phyloP scores from a whole-genome alignment of 1,140 invertebrate genomes.

The Argopecten irradians region DNA sequence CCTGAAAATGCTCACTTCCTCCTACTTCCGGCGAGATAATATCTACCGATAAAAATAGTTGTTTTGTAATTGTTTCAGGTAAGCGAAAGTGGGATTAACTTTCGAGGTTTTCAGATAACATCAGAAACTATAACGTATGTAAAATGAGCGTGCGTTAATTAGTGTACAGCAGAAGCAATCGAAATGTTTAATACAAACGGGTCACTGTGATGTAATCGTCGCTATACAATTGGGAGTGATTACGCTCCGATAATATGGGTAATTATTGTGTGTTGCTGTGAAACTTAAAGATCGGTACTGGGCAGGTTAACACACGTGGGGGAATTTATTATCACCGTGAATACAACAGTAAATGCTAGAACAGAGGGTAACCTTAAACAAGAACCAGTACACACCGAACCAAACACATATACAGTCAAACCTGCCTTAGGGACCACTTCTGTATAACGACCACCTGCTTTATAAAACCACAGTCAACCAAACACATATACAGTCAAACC shows the following conservation, averaged over 20 bases:
- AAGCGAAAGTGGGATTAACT: neutral
- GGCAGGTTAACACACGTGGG: neutral
- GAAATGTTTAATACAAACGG: neutral
- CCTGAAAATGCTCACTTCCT: neutral
- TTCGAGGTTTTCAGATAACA: neutral
- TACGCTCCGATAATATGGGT: neutral
- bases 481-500: too few relatives aligned
- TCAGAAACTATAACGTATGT: neutral
- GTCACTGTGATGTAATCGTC: neutral
- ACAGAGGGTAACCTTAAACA: too few relatives aligned
- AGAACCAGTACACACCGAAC: too few relatives aligned
- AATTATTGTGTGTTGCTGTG: too few relatives aligned
- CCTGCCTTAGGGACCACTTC: too few relatives aligned
- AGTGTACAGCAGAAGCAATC: neutral
- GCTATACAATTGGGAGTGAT: neutral
- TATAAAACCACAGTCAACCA: too few relatives aligned
- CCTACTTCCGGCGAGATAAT: neutral
- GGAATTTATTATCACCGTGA: too few relatives aligned
- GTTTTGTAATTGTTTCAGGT: neutral
- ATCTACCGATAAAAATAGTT: neutral
- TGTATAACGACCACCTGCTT: too few relatives aligned
- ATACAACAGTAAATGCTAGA: too few relatives aligned
- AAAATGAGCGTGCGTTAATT: neutral
- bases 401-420: too few relatives aligned
- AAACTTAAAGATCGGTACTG: neutral